These are phyloP conservation scores for Dendrolimus kikuchii DNA, from an alignment of 1,140 invertebrate genomes.

Conservation along the genomic window DNA sequence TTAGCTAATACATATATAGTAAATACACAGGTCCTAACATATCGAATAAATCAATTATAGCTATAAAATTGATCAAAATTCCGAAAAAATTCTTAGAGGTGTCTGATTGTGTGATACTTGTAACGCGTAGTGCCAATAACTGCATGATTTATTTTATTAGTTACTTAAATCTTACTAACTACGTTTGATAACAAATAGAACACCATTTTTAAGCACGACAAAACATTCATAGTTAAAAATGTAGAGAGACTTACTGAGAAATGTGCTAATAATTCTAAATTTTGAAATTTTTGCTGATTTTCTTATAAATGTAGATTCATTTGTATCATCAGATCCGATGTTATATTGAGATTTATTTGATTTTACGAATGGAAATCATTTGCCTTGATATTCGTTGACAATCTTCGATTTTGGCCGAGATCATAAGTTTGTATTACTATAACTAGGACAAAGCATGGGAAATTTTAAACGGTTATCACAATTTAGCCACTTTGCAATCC, in stretches of 20 bases:
- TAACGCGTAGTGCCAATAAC: slow-evolving; percentile 70
- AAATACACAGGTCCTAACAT: too few relatives aligned
- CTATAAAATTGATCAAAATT: neutral
- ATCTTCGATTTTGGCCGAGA: slow-evolving; percentile 64
- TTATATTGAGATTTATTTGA: slow-evolving; percentile 46
- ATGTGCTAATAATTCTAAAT: slow-evolving; percentile 74
- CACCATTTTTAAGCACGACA: slow-evolving; percentile 74
- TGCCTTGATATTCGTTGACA: slow-evolving; percentile 54
- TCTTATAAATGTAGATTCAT: slow-evolving; percentile 52
- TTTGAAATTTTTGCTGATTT: slow-evolving; percentile 57
- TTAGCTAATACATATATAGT: slow-evolving; percentile 33
- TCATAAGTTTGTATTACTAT: slow-evolving; percentile 47
- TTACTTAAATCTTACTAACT: slow-evolving; percentile 71
- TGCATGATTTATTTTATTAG: slow-evolving; percentile 47
- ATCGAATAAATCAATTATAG: too few relatives aligned
- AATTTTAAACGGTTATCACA: slow-evolving; percentile 53
- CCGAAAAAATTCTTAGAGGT: slow-evolving; percentile 27
- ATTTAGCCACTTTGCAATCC: slow-evolving; percentile 47
- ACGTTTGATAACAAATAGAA: slow-evolving; percentile 74
- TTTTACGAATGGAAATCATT: slow-evolving; percentile 34
- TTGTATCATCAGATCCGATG: slow-evolving; percentile 62
- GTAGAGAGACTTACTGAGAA: slow-evolving; percentile 74
- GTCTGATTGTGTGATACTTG: too few relatives aligned
- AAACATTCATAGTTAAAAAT: slow-evolving; percentile 75
- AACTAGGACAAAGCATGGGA: slow-evolving; percentile 61